These are phyloP conservation scores for Metopolophium dirhodum DNA, from an alignment of 1,140 invertebrate species.

Conservation along the genomic window DNA sequence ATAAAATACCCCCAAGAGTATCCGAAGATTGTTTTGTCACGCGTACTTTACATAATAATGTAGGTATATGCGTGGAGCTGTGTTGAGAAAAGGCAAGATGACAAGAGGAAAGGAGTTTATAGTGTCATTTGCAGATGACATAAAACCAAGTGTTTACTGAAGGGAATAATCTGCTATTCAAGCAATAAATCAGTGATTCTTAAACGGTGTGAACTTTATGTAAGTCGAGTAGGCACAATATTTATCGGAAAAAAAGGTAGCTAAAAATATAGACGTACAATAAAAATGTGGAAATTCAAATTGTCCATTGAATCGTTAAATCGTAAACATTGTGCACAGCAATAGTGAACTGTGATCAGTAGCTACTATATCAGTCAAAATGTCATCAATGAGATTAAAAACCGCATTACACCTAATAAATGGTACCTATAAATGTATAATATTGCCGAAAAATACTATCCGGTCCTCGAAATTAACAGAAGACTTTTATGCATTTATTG, in stretches of 20 bases:
- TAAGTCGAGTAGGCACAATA: not conserved
- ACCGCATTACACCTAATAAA: not conserved
- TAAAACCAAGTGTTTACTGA: conserved; percentile 27
- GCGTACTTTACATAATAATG: conserved; percentile 29
- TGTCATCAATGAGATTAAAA: not conserved
- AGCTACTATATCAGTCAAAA: not conserved
- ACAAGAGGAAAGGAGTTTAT: conserved; percentile 31
- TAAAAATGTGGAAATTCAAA: not conserved
- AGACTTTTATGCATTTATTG: not conserved
- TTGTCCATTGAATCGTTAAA: not conserved
- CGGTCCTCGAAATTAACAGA: not conserved
- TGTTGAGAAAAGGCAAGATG: conserved; percentile 25
- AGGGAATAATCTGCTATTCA: not conserved
- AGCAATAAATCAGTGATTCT: conserved; percentile 27
- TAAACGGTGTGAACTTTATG: conserved; percentile 11
- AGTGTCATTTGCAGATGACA: conserved; percentile 25
- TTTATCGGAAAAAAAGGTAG: not conserved
- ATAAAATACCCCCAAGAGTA: not conserved
- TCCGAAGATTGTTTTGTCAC: conserved; percentile 21
- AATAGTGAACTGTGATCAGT: not conserved
- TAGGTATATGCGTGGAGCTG: not conserved
- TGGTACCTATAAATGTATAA: not conserved
- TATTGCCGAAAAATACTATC: not conserved
- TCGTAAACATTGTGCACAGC: not conserved
- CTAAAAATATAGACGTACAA: not conserved